Percentiles rank a stretch among this genome's conserved stretches.
Conservation (phyloP, 2,797 vertebrate species). For the Sardinella longiceps region DNA sequence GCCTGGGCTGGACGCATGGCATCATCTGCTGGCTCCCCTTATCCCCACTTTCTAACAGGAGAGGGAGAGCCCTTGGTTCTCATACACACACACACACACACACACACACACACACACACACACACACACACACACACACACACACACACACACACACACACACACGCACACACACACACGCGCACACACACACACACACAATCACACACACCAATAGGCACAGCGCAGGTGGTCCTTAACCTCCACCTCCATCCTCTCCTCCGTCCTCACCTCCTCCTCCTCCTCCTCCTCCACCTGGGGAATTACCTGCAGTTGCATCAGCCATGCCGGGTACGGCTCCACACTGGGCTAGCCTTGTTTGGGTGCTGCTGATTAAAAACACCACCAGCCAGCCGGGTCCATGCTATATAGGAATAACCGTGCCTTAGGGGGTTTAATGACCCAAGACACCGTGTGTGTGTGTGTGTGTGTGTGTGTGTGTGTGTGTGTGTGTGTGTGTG, state of each 20-base stretch:
- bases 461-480: not conserved
- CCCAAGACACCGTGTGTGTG: not conserved
- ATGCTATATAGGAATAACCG: not conserved
- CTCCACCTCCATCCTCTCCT: not conserved
- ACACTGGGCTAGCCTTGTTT: slow-evolving; percentile 16
- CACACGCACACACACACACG: no score
- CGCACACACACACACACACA: no score
- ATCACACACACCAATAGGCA: no score
- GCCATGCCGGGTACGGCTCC: slow-evolving; percentile 1
- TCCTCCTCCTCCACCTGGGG: not conserved
- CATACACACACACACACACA: no score
- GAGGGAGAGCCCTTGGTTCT: not conserved
- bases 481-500: not conserved
- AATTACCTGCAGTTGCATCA: slow-evolving; percentile 37
- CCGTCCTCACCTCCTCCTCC: not conserved
- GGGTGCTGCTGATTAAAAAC: slow-evolving; percentile 34
- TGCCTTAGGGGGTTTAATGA: not conserved
- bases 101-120: no score
- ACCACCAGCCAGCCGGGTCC: not conserved
- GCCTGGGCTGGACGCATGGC: not conserved
- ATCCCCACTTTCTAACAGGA: not conserved
- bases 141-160: no score
- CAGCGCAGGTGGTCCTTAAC: not conserved
- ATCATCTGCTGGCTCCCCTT: not conserved
- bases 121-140: no score